Evolutionary conservation across 2,888 invertebrate genomes (phyloP).

Genomic region (Cantharis rufa): DNA sequence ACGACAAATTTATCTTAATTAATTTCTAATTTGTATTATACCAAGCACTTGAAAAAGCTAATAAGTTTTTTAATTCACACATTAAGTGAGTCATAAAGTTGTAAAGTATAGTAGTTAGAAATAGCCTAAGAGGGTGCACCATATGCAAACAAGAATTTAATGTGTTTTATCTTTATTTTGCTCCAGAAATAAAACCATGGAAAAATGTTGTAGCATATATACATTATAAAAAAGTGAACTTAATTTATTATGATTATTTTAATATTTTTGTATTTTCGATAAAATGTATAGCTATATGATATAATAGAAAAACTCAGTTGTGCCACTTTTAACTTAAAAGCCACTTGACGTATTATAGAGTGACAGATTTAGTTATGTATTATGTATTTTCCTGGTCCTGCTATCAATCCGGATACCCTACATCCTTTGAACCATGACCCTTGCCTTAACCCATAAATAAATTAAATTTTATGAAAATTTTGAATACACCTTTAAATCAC

Average conservation of each 20-base stretch:
- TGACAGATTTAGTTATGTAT: constrained; percentile 39
- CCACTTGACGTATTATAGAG: constrained; percentile 33
- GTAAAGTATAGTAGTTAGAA: constrained; percentile 22
- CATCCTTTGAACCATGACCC: constrained; percentile 29
- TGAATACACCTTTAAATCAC: background rate
- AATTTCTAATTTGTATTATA: constrained; percentile 27
- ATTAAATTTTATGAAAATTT: constrained; percentile 22
- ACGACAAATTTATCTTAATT: constrained; percentile 24
- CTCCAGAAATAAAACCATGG: background rate
- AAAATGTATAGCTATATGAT: background rate
- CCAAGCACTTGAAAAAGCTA: constrained; percentile 22
- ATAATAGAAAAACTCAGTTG: constrained; percentile 3
- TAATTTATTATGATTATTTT: background rate
- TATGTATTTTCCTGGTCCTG: constrained; percentile 41
- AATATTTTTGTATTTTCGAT: background rate
- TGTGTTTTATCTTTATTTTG: constrained; percentile 29
- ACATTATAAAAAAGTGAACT: background rate
- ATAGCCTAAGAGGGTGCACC: constrained; percentile 34
- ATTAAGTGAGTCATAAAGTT: constrained; percentile 36
- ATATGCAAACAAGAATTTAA: constrained; percentile 34
- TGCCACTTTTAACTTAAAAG: constrained; percentile 6
- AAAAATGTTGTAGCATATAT: background rate
- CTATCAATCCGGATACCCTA: constrained; percentile 45
- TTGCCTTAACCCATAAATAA: constrained; percentile 23
- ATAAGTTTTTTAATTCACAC: constrained; percentile 35